Percentiles rank a stretch among this genome's conserved stretches.
Conservation (phyloP, 2,888 invertebrate species). For the Aquatica leii region DNA sequence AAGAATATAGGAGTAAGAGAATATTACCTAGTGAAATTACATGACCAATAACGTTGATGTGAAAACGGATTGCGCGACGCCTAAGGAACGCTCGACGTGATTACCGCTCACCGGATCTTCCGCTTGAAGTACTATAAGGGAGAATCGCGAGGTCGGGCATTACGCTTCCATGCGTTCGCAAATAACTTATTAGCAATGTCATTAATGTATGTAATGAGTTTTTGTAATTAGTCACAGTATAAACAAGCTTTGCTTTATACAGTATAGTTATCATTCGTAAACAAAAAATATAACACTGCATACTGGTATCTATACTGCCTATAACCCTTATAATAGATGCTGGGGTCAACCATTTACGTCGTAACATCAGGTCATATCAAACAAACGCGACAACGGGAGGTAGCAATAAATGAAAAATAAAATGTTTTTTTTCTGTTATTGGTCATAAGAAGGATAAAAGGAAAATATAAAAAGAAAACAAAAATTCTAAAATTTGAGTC, state of each 20-base stretch:
- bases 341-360: constrained; percentile 43
- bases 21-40: constrained; percentile 21
- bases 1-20: constrained; percentile 3
- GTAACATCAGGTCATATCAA: constrained; percentile 45
- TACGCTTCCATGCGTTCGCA: constrained; percentile 31
- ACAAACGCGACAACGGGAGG: constrained; percentile 41
- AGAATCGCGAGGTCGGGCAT: constrained; percentile 22
- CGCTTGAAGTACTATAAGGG: constrained; percentile 27
- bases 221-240: constrained; percentile 27
- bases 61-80: constrained; percentile 24
- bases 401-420: constrained; percentile 48
- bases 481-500: constrained; percentile 6
- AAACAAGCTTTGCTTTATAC: constrained; percentile 5
- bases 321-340: constrained; percentile 45
- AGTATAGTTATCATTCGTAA: constrained; percentile 21
- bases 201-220: constrained; percentile 34
- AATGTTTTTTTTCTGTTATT: constrained; percentile 38
- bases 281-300: constrained; percentile 26
- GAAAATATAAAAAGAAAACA: constrained; percentile 20
- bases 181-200: constrained; percentile 36
- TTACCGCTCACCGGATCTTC: constrained; percentile 34
- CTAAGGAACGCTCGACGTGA: constrained; percentile 31
- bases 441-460: constrained; percentile 26
- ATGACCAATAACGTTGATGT: constrained; percentile 23
- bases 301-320: constrained; percentile 45